Evolutionary conservation across 2,113 vertebrate genomes (phyloP).

Genomic region (Eubucco bourcierii): DNA sequence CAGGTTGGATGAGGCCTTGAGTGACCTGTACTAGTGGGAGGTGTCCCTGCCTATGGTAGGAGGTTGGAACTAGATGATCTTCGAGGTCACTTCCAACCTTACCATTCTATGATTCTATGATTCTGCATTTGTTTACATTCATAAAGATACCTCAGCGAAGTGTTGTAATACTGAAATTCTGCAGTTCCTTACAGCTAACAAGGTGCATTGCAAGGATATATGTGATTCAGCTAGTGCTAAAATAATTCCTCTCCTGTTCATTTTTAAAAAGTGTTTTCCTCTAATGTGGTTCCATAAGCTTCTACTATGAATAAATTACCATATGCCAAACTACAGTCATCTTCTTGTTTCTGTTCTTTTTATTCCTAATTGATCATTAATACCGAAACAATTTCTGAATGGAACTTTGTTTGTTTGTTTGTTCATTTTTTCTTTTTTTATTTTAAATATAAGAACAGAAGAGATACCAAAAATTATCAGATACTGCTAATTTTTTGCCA

Average conservation of each 20-base stretch:
- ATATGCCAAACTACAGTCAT: neutral
- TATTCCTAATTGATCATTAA: slow-evolving; percentile 15
- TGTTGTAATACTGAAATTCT: neutral
- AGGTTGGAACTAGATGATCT: too few relatives aligned
- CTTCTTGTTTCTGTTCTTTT: neutral
- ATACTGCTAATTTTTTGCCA: neutral
- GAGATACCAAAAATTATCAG: neutral
- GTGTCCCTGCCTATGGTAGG: too few relatives aligned
- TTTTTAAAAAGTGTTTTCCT: slow-evolving; percentile 12
- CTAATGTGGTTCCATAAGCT: neutral
- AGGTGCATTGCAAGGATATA: neutral
- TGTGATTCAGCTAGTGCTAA: neutral
- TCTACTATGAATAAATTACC: slow-evolving; percentile 27
- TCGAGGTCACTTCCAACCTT: too few relatives aligned
- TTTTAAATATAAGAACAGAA: neutral
- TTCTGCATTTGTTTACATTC: neutral
- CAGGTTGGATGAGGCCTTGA: too few relatives aligned
- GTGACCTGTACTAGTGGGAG: too few relatives aligned
- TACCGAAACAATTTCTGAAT: neutral
- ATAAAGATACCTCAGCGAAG: neutral
- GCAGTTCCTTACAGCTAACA: neutral
- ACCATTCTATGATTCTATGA: too few relatives aligned
- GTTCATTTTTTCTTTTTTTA: neutral
- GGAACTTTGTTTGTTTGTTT: neutral
- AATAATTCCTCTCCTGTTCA: slow-evolving; percentile 4